Evolutionary conservation across 2,797 vertebrate species (phyloP).

Genomic region (Gymnoscopelus braueri): DNA sequence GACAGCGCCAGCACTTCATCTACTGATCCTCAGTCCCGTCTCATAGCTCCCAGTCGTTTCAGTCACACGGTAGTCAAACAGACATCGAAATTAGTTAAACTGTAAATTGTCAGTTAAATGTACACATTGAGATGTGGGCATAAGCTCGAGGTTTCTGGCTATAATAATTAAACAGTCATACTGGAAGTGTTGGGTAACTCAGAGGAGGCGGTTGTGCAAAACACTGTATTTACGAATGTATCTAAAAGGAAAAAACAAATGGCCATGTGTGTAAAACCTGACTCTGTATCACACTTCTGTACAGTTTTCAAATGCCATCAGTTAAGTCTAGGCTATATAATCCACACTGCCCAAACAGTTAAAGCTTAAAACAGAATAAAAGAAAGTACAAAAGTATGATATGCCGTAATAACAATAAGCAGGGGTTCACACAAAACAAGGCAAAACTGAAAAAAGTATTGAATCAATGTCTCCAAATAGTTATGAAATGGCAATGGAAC

Average conservation of each 20-base stretch:
- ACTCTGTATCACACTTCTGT: neutral
- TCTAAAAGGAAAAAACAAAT: neutral
- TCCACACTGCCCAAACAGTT: neutral
- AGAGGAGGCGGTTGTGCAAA: conserved; percentile 13
- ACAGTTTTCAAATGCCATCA: neutral
- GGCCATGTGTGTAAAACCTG: neutral
- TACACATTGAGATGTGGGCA: neutral
- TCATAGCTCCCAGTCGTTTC: neutral
- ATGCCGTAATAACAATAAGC: neutral
- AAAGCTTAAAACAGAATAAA: conserved; percentile 1
- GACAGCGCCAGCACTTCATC: conserved; percentile 18
- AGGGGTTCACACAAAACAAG: neutral
- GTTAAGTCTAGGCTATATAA: neutral
- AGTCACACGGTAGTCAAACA: neutral
- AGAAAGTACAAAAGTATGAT: neutral
- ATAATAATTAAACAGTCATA: neutral
- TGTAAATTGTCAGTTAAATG: neutral
- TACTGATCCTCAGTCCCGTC: conserved; percentile 3
- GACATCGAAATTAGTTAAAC: neutral
- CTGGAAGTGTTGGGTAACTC: neutral
- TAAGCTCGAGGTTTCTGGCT: neutral
- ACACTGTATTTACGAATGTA: conserved; percentile 2
- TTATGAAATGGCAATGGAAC: neutral
- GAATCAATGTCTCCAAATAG: neutral
- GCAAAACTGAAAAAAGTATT: neutral